Evolutionary conservation across 1,140 invertebrate species (phyloP), one percentile per base, ranked within the genome.

Genomic region (Drosophila melanica): DNA sequence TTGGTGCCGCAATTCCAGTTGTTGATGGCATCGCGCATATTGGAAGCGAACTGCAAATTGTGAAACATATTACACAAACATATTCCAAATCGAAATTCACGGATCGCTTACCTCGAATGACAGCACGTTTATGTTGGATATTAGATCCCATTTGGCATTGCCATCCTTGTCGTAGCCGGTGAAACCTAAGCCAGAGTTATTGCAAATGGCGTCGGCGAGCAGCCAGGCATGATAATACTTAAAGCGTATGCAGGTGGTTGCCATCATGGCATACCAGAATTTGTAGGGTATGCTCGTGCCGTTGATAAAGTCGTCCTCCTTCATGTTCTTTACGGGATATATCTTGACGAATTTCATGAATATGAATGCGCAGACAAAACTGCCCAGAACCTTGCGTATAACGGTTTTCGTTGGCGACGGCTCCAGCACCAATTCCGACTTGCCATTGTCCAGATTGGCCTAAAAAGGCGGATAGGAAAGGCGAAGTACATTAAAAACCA

Each of bases 201-300:
- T 99, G 91, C 97, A 98, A 75, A 98, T 96, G 1, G 97, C 96
- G 92, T 99, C 98, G 9, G 97, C 97, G 48, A 99, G 93, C 37
- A 97, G 93, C 98, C 98, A 99, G 4, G 98, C 98, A 91, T 98
- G 97, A 92, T 99, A 99, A 93, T 99, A 99, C 93, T 99, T 99
- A 90, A 96, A 96, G 66, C 98, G 94, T 63, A 95, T 95, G 39
- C 96, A 92, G 73, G 96, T 94, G 27, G 97, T 97, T 16, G 95
- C 94, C 41, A 97, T 92, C 79, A 96, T 94, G 64, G 98, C 93
- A 92, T 96, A 99, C 93, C 95, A 94, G 42, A 90, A 90, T 66
- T 91, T 92, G 60, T 92, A 92, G 6, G 93, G 33, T 20, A 95
- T 91, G 10, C 93, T 93, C 12, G 94, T 94, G 39, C 93, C 92